These are phyloP conservation scores for Phrynosoma blainvillii DNA, from an alignment of 2,113 vertebrate species.

Conservation along the genomic window DNA sequence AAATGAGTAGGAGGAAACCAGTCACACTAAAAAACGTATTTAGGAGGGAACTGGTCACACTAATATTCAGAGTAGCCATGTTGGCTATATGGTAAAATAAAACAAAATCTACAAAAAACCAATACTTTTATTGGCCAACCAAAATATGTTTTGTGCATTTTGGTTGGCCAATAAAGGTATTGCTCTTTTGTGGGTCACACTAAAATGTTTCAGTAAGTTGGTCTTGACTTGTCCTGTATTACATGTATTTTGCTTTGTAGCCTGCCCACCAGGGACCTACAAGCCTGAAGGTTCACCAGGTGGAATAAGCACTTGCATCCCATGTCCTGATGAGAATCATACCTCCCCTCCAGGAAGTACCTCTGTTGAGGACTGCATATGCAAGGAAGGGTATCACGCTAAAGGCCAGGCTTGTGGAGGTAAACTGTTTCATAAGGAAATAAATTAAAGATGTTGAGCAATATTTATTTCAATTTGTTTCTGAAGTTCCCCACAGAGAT, in stretches of 20 bases:
- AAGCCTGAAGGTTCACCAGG: slow-evolving; percentile 91
- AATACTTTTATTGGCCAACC: too few relatives aligned
- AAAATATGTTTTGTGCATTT: too few relatives aligned
- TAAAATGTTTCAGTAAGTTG: not conserved
- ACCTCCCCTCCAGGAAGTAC: slow-evolving; percentile 92
- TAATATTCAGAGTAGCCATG: too few relatives aligned
- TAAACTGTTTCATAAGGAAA: slow-evolving; percentile 52
- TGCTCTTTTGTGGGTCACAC: too few relatives aligned
- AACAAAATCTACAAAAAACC: too few relatives aligned
- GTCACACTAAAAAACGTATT: too few relatives aligned
- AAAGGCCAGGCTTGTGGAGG: slow-evolving; percentile 86
- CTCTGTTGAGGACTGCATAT: slow-evolving; percentile 84
- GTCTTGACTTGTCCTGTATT: not conserved
- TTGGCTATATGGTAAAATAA: too few relatives aligned
- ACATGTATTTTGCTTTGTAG: slow-evolving; percentile 69
- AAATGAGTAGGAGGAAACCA: too few relatives aligned
- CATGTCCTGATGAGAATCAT: slow-evolving; percentile 87
- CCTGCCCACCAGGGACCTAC: slow-evolving; percentile 92
- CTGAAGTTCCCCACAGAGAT: too few relatives aligned
- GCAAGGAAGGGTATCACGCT: slow-evolving; percentile 84
- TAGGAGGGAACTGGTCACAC: too few relatives aligned
- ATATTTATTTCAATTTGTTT: not conserved
- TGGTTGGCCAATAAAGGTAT: too few relatives aligned
- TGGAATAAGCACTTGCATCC: slow-evolving; percentile 86
- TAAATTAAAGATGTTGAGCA: not conserved